Conservation (phyloP, 2,888 invertebrate species). For the Spisula subtruncata region DNA sequence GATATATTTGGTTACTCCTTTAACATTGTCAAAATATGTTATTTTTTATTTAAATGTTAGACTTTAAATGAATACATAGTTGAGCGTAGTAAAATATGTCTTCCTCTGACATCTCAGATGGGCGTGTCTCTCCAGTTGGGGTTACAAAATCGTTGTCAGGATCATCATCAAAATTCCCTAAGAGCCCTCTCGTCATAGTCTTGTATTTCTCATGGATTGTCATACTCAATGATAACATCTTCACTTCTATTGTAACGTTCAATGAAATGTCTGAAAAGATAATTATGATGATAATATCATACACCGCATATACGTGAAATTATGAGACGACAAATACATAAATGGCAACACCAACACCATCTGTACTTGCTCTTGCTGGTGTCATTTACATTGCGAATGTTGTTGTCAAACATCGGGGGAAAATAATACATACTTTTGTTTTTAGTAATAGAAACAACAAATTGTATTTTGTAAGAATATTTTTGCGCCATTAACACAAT, state of each 20-base stretch:
- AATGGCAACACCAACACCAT: too few species aligned
- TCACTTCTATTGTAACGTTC: slow-evolving; percentile 35
- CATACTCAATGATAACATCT: slow-evolving; percentile 67
- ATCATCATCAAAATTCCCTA: slow-evolving; percentile 80
- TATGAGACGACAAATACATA: background rate
- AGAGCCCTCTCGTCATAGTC: slow-evolving; percentile 76
- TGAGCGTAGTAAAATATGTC: slow-evolving; percentile 41
- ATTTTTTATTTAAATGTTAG: too few species aligned
- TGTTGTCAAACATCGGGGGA: too few species aligned
- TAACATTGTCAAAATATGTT: background rate
- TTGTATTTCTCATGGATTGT: slow-evolving; percentile 70
- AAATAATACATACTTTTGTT: too few species aligned
- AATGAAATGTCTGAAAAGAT: slow-evolving; percentile 45
- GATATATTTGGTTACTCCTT: background rate
- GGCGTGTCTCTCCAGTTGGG: slow-evolving; percentile 38
- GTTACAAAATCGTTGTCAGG: slow-evolving; percentile 75
- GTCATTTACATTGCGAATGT: too few species aligned
- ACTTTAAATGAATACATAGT: slow-evolving; percentile 40
- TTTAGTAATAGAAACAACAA: too few species aligned
- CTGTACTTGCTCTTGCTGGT: too few species aligned
- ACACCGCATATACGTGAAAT: background rate
- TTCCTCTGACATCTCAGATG: slow-evolving; percentile 31
- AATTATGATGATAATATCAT: background rate
- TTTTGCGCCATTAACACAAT: too few species aligned
- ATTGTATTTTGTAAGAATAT: too few species aligned